These are phyloP conservation scores for Subacronicta megacephala DNA, from an alignment of 2,888 invertebrate genomes.

Conservation along the genomic window DNA sequence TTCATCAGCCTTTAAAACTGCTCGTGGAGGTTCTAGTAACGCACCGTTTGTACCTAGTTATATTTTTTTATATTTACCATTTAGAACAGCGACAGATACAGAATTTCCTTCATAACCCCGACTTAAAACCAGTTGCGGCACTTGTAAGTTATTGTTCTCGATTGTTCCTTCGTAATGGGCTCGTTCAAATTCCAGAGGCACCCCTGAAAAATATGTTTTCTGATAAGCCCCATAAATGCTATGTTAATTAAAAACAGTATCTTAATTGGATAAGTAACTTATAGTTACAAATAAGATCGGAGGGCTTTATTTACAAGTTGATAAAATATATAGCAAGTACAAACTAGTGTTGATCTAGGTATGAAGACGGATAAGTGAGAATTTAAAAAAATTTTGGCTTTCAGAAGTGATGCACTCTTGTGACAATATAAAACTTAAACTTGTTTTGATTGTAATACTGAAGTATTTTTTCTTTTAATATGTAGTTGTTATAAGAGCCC, in stretches of 20 bases:
- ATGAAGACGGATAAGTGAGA: too few species aligned
- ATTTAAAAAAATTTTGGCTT: too few species aligned
- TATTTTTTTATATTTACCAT: conserved; percentile 67
- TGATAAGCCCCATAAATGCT: conserved; percentile 1
- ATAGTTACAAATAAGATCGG: neutral
- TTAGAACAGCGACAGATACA: conserved; percentile 55
- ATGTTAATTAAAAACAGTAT: conserved; percentile 2
- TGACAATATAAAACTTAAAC: too few species aligned
- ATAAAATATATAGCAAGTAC: too few species aligned
- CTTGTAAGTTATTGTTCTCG: conserved; percentile 63
- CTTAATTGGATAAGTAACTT: neutral
- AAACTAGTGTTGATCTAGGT: neutral
- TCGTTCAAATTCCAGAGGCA: conserved; percentile 67
- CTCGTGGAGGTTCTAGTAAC: too few species aligned
- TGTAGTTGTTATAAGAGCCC: too few species aligned
- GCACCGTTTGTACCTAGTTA: too few species aligned
- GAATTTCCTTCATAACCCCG: conserved; percentile 67
- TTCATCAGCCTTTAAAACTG: too few species aligned
- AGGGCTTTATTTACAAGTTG: neutral
- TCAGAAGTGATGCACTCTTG: too few species aligned
- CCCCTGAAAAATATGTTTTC: conserved; percentile 60
- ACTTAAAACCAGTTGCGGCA: conserved; percentile 61
- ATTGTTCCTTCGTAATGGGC: conserved; percentile 70
- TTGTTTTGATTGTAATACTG: too few species aligned
- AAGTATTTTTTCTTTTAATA: too few species aligned